A percentile compares a stretch with the other conserved stretches of the same genome.
Evolutionary conservation across 2,113 vertebrate genomes (phyloP).

Genomic region (Mugil cephalus): DNA sequence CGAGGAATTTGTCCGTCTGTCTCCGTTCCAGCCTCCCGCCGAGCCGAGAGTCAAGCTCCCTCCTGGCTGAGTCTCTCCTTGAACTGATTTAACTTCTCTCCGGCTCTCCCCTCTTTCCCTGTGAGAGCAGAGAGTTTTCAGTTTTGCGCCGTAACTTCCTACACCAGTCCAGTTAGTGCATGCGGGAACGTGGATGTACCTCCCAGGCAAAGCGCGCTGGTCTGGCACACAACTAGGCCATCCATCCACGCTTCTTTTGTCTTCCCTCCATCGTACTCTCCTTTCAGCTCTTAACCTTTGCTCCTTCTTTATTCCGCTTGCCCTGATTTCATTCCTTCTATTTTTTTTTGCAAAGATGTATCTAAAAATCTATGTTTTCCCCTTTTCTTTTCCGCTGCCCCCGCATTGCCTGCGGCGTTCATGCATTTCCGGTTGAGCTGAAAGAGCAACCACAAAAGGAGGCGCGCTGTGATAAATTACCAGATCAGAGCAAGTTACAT

Average conservation of each 20-base stretch:
- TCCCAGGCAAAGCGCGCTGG: constrained; percentile 8
- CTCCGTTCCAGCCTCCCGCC: neutral
- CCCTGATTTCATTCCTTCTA: neutral
- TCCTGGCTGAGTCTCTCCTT: constrained; percentile 1
- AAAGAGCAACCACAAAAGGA: neutral
- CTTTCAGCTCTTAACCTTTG: neutral
- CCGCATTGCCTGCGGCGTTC: neutral
- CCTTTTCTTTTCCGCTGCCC: neutral
- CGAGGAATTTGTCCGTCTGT: constrained; percentile 19
- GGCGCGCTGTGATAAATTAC: constrained; percentile 13
- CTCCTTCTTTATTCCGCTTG: too few relatives aligned
- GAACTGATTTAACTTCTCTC: neutral
- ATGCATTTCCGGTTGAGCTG: constrained; percentile 8
- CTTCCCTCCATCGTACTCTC: neutral
- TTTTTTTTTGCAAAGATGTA: neutral
- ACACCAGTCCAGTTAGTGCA: constrained; percentile 4
- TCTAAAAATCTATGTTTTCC: neutral
- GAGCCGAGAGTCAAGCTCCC: constrained; percentile 3
- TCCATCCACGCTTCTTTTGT: neutral
- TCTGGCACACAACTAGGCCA: neutral
- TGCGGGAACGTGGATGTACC: neutral
- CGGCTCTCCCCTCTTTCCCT: neutral
- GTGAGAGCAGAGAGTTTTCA: constrained; percentile 13
- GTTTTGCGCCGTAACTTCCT: constrained; percentile 1
- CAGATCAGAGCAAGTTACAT: constrained; percentile 2